These are phyloP conservation scores for Plestiodon gilberti DNA, from an alignment of 2,113 vertebrate genomes.

Conservation along the genomic window DNA sequence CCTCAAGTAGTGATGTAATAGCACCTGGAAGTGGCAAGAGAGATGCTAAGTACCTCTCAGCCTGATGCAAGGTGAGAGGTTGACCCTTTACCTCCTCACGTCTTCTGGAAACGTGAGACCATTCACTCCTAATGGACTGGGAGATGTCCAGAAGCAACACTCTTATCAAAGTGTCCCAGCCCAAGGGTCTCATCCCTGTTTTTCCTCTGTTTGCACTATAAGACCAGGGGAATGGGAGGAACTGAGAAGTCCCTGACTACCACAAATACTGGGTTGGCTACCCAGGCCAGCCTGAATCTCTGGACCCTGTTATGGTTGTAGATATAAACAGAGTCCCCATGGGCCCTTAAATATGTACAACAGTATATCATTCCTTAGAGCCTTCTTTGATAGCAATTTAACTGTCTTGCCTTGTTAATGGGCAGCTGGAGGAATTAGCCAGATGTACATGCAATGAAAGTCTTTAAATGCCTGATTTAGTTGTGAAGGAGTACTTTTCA, in stretches of 20 bases:
- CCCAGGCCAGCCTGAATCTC: neutral
- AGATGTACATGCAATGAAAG: slow-evolving; percentile 47
- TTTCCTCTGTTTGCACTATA: neutral
- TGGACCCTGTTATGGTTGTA: neutral
- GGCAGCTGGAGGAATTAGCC: slow-evolving; percentile 61
- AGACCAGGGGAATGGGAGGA: neutral
- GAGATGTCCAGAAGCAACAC: neutral
- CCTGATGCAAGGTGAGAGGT: neutral
- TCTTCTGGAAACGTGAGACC: neutral
- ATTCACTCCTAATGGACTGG: neutral
- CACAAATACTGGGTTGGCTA: neutral
- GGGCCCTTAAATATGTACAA: neutral
- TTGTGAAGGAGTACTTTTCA: slow-evolving; percentile 53
- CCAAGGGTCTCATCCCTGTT: neutral
- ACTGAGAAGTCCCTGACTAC: neutral
- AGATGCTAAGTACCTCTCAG: neutral
- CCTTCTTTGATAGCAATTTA: slow-evolving; percentile 36
- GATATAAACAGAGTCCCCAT: neutral
- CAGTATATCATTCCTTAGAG: neutral
- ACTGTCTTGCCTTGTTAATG: slow-evolving; percentile 34
- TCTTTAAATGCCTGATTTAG: slow-evolving; percentile 48
- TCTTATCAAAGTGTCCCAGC: neutral
- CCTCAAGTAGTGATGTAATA: neutral
- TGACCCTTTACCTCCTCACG: neutral
- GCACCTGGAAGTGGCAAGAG: neutral